phyloP scores from a whole-genome alignment of 2,113 vertebrate species.

The Odontesthes bonariensis region DNA sequence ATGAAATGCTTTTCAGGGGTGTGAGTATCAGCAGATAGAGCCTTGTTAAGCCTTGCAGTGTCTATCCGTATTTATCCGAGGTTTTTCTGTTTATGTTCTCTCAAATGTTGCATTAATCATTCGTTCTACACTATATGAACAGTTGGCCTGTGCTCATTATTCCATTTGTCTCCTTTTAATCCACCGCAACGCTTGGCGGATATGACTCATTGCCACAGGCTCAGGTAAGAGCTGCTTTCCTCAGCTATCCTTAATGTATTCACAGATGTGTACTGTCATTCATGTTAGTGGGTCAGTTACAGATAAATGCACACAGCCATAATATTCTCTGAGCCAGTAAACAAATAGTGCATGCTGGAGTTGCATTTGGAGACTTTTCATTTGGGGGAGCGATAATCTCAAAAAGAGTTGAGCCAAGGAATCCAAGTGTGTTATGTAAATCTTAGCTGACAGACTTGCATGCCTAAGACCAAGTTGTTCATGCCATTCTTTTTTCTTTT shows the following conservation, averaged over 20 bases:
- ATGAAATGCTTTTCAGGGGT: constrained; percentile 38
- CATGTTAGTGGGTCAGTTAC: constrained; percentile 50
- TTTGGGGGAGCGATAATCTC: constrained; percentile 41
- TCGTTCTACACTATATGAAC: constrained; percentile 52
- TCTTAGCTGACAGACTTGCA: constrained; percentile 20
- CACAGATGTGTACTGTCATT: constrained; percentile 47
- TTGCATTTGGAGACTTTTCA: constrained; percentile 32
- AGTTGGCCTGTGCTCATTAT: constrained; percentile 68
- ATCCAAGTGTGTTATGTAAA: constrained; percentile 33
- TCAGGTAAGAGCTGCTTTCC: constrained; percentile 78
- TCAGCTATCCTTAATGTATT: constrained; percentile 15
- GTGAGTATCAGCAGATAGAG: constrained; percentile 43
- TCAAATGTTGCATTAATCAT: constrained; percentile 61
- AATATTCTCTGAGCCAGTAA: constrained; percentile 33
- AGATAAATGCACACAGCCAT: constrained; percentile 28
- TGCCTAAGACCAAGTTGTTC: constrained; percentile 4
- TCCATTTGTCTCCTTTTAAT: constrained; percentile 61
- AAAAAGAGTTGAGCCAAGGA: constrained; percentile 37
- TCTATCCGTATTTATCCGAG: constrained; percentile 32
- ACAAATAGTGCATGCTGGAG: constrained; percentile 26
- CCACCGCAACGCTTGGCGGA: constrained; percentile 41
- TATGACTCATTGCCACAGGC: constrained; percentile 74
- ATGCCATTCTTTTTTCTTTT: neutral
- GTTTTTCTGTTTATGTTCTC: constrained; percentile 49
- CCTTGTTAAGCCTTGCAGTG: constrained; percentile 15